Conservation (phyloP, 1,140 invertebrate species). For the Drosophila santomea region DNA sequence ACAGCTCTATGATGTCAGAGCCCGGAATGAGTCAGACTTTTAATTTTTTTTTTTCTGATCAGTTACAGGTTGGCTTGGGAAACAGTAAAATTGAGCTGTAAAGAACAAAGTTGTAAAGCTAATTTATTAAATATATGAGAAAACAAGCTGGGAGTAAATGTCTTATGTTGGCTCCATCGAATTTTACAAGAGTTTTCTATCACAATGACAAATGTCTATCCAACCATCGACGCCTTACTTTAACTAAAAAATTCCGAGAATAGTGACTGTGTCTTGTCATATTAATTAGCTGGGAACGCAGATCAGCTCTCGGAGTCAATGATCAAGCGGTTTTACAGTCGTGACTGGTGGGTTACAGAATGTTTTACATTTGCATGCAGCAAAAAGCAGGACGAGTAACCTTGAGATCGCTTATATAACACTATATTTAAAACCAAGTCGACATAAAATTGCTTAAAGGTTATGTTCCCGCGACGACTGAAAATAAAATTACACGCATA, state of each 20-base stretch:
- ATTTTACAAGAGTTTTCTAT: not conserved
- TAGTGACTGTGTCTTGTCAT: slow-evolving; percentile 30
- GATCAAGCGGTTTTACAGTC: slow-evolving; percentile 30
- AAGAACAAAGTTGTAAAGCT: no score
- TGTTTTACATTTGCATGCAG: slow-evolving; percentile 47
- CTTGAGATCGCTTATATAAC: slow-evolving; percentile 48
- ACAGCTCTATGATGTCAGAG: slow-evolving; percentile 40
- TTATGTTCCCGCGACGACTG: slow-evolving; percentile 26
- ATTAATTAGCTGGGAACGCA: slow-evolving; percentile 76
- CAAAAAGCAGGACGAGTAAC: slow-evolving; percentile 24
- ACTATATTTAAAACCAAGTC: slow-evolving; percentile 22
- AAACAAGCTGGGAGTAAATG: no score
- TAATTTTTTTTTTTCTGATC: not conserved
- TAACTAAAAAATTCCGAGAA: slow-evolving; percentile 14
- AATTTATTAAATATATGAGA: no score
- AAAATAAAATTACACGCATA: slow-evolving; percentile 77
- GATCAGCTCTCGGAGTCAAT: slow-evolving; percentile 19
- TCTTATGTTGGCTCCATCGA: no score
- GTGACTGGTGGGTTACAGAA: slow-evolving; percentile 43
- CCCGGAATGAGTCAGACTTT: slow-evolving; percentile 14
- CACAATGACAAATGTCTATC: not conserved
- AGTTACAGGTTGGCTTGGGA: slow-evolving; percentile 16
- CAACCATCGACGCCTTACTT: not conserved
- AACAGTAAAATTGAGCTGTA: not conserved
- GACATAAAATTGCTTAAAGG: slow-evolving; percentile 26